Evolutionary conservation across 1,140 invertebrate species (phyloP), one percentile per base, ranked within the genome.

Genomic region (Belonocnema kinseyi): DNA sequence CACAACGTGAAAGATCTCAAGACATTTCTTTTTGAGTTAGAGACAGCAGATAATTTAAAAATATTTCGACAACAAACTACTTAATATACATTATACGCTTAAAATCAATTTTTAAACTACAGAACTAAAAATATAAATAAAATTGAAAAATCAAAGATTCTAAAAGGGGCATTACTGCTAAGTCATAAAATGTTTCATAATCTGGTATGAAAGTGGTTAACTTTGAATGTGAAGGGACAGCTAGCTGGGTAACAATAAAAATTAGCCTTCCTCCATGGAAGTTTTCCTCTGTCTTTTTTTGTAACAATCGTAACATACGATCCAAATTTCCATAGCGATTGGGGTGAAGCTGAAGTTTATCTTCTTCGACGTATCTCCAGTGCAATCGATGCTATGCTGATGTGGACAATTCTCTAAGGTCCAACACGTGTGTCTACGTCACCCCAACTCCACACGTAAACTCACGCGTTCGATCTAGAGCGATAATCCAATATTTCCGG

Each of bases 381-480:
- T 5, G 19, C 19, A 26, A 54, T 73, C 51, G 54, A 75, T 75
- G 17, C n/a, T 26, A 50, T 56, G 19, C 76, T 78, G 74, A 76
- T 16, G 72, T 76, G 77, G 86, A 88, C 85, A 75, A 83, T 85
- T 81, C 89, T 91, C 88, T 91, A 90, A 89, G 86, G 89, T 90
- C 90, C 89, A 92, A 92, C 90, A 90, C 89, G 90, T 89, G 88
- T 85, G 89, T 91, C 90, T 92, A 91, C 90, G 90, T 91, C 80
- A 86, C 85, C 82, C 86, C 80, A 89, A 83, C 82, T 72, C 81
- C 87, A 89, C 86, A 91, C 90, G 90, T 91, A 91, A 91, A 91
- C 90, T 91, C 90, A 91, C 88, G 90, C 87, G 90, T 91, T 91
- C 90, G 90, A 91, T 91, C 84, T 90, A 91, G 89, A 91, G 88